A percentile compares a stretch with the other conserved stretches of the same genome.
Conservation (phyloP, 1,140 invertebrate species). For the Panonychus citri region DNA sequence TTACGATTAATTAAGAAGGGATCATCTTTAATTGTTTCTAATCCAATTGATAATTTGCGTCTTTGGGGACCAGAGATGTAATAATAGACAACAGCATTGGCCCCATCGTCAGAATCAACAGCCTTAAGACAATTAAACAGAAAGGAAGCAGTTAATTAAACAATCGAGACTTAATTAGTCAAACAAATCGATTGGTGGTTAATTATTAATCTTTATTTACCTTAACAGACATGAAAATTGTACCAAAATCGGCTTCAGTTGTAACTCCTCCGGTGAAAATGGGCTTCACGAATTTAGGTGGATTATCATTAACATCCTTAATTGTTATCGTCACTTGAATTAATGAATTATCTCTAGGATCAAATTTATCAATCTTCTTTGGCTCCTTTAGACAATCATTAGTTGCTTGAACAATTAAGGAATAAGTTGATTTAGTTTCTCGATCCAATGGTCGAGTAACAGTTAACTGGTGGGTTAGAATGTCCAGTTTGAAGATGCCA, state of each 20-base stretch:
- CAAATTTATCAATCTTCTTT: constrained; percentile 23
- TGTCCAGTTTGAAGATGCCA: constrained; percentile 32
- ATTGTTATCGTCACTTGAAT: constrained; percentile 31
- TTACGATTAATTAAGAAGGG: constrained; percentile 57
- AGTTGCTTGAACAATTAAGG: constrained; percentile 49
- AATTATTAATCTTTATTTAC: constrained; percentile 28
- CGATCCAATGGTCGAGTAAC: constrained; percentile 37
- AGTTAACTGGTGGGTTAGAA: constrained; percentile 40
- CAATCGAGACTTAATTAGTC: background rate
- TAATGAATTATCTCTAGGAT: constrained; percentile 37
- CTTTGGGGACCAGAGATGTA: constrained; percentile 49
- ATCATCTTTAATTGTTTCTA: constrained; percentile 47
- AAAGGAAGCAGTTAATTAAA: constrained; percentile 3
- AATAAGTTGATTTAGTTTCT: constrained; percentile 41
- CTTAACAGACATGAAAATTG: constrained; percentile 60
- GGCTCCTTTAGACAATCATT: constrained; percentile 45
- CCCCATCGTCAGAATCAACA: constrained; percentile 48
- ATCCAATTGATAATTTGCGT: constrained; percentile 49
- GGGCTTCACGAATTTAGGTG: constrained; percentile 27
- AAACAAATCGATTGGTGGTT: too few species aligned
- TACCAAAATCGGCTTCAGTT: constrained; percentile 69
- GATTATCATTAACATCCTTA: constrained; percentile 69
- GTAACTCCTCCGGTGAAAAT: constrained; percentile 79
- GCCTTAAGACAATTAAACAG: constrained; percentile 31
- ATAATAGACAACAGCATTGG: constrained; percentile 50